Evolutionary conservation across 2,888 invertebrate genomes (phyloP).

Genomic region (Cheilosia grossa): DNA sequence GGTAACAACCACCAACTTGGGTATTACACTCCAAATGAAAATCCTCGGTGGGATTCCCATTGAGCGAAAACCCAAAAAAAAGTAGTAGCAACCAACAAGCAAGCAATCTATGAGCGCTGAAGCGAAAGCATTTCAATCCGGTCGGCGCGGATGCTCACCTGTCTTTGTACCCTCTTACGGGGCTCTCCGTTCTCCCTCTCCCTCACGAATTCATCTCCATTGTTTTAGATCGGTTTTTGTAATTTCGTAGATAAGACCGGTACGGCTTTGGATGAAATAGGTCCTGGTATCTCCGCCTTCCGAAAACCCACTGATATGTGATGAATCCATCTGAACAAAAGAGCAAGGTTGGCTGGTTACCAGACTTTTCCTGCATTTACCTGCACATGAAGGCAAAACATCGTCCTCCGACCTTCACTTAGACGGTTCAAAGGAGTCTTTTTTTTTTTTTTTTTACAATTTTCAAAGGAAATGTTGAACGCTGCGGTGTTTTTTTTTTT

Average conservation of each 20-base stretch:
- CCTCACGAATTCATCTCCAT: slow-evolving; percentile 64
- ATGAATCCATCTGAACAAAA: slow-evolving; percentile 65
- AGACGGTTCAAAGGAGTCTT: background rate
- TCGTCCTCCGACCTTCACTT: slow-evolving; percentile 11
- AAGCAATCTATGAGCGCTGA: slow-evolving; percentile 59
- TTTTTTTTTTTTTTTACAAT: background rate
- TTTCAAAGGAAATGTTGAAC: slow-evolving; percentile 49
- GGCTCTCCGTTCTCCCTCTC: slow-evolving; percentile 3
- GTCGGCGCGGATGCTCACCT: slow-evolving; percentile 32
- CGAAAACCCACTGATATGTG: slow-evolving; percentile 61
- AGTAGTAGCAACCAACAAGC: slow-evolving; percentile 35
- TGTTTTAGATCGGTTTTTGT: slow-evolving; percentile 74
- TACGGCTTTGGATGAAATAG: slow-evolving; percentile 21
- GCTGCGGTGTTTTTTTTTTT: slow-evolving; percentile 41
- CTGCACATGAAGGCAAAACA: background rate
- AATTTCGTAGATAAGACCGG: slow-evolving; percentile 71
- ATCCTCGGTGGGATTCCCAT: slow-evolving; percentile 32
- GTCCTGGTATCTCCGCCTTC: background rate
- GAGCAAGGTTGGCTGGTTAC: slow-evolving; percentile 45
- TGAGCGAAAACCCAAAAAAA: no score
- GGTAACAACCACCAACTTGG: slow-evolving; percentile 65
- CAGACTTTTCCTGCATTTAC: slow-evolving; percentile 45
- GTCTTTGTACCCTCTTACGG: background rate
- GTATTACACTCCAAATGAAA: slow-evolving; percentile 67
- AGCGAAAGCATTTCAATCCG: slow-evolving; percentile 65